Percentiles rank a stretch among this genome's conserved stretches.
Evolutionary conservation across 2,888 invertebrate genomes (phyloP).

Genomic region (Agrilus mali): DNA sequence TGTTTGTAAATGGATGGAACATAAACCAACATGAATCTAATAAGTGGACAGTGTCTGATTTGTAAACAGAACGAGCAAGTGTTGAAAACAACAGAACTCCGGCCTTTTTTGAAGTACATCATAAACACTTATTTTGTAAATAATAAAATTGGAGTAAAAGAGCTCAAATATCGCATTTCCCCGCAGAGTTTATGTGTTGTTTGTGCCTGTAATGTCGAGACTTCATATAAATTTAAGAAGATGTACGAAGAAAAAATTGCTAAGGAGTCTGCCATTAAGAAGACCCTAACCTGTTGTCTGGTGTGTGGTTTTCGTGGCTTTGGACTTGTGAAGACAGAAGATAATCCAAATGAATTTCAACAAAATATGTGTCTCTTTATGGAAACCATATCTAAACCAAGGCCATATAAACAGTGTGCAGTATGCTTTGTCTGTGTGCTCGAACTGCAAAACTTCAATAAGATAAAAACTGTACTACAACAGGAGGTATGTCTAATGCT

Average conservation of each 20-base stretch:
- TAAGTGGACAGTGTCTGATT: conserved; percentile 2
- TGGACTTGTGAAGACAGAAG: conserved; percentile 6
- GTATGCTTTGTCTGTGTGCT: conserved; percentile 10
- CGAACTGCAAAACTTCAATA: conserved; percentile 5
- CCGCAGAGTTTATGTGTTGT: conserved; percentile 7
- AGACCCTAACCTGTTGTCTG: conserved; percentile 6
- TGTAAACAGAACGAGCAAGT: conserved; percentile 7
- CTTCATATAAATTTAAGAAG: conserved; percentile 7
- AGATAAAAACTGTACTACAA: conserved; percentile 2
- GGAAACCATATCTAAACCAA: conserved; percentile 6
- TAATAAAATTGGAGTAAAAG: conserved; percentile 3
- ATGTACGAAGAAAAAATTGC: conserved; percentile 8
- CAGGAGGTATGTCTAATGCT: not conserved
- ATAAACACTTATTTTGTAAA: conserved; percentile 8
- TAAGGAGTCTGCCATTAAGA: conserved; percentile 3
- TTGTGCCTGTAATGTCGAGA: conserved; percentile 9
- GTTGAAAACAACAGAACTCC: not conserved
- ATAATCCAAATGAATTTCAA: conserved; percentile 8
- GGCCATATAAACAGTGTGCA: conserved; percentile 2
- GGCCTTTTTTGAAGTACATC: conserved; percentile 3
- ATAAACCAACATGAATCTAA: conserved; percentile 5
- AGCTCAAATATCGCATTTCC: conserved; percentile 8
- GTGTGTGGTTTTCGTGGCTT: conserved; percentile 6
- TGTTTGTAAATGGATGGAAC: not conserved
- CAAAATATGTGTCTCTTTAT: conserved; percentile 9